Evolutionary conservation across 2,113 vertebrate genomes (phyloP).

Genomic region (Stomatorhinus ivindoensis): DNA sequence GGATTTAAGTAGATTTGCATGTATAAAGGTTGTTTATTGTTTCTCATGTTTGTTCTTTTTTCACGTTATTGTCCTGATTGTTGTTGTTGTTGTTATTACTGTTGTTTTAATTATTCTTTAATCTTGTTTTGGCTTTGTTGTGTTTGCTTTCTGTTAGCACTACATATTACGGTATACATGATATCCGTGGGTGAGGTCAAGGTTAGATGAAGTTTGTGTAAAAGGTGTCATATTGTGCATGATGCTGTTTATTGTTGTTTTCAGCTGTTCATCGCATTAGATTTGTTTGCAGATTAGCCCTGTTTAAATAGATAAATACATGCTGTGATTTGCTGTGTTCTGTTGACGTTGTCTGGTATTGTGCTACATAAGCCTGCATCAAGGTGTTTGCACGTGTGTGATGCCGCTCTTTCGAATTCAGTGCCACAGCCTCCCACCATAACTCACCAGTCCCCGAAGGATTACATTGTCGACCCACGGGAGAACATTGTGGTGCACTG

Average conservation of each 20-base stretch:
- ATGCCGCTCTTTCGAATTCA: constrained; percentile 42
- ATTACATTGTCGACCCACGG: constrained; percentile 92
- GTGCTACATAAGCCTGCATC: not conserved
- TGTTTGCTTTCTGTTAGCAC: not conserved
- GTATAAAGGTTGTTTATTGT: constrained; percentile 12
- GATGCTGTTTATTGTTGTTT: not conserved
- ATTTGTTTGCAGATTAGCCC: not conserved
- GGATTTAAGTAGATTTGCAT: constrained; percentile 43
- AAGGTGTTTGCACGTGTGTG: not conserved
- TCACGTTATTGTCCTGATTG: not conserved
- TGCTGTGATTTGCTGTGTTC: not conserved
- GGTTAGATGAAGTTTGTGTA: not conserved
- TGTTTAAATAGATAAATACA: not conserved
- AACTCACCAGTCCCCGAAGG: constrained; percentile 87
- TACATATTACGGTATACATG: not conserved
- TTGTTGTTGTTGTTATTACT: not conserved
- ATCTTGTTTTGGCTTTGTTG: not conserved
- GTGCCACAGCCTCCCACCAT: constrained; percentile 94
- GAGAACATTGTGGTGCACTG: constrained; percentile 94
- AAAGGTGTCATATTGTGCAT: not conserved
- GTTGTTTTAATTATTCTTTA: not conserved
- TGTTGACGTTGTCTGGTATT: not conserved
- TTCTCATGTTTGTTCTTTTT: not conserved
- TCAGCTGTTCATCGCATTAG: not conserved
- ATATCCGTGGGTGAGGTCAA: not conserved